phyloP scores from a whole-genome alignment of 1,140 invertebrate genomes.

The Xylocopa sonorina region DNA sequence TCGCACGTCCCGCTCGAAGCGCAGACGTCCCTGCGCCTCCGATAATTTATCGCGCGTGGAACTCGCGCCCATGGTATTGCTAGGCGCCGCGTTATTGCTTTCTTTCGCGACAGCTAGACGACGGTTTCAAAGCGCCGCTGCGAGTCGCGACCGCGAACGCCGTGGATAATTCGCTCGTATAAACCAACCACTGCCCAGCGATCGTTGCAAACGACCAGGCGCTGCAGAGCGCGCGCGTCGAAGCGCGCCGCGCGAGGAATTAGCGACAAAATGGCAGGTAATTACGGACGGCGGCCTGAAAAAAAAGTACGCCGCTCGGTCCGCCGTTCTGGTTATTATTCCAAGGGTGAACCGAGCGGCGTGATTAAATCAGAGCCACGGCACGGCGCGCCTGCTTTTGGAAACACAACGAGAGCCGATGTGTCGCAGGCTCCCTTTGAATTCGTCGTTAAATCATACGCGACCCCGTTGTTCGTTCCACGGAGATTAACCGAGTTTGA shows the following conservation, averaged over 20 bases:
- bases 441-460: conserved; percentile 18
- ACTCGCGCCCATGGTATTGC: background rate
- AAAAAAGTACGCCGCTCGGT: background rate
- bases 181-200: too few relatives aligned
- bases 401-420: conserved; percentile 16
- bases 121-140: too few relatives aligned
- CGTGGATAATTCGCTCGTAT: background rate
- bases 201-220: background rate
- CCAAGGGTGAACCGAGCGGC: background rate
- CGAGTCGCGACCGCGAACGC: too few relatives aligned
- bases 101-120: too few relatives aligned
- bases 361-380: conserved; percentile 10
- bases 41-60: conserved; percentile 23
- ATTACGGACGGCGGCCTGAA: background rate
- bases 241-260: background rate
- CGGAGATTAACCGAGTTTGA: background rate
- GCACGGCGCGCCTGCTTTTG: background rate
- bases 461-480: background rate
- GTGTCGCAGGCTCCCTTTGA: background rate
- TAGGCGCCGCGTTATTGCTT: background rate
- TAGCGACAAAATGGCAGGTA: conserved; percentile 15
- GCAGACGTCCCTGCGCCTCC: background rate
- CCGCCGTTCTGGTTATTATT: conserved; percentile 19
- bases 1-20: background rate
- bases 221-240: background rate